phyloP scores from a whole-genome alignment of 23 tunicate species.

The Styela clava region DNA sequence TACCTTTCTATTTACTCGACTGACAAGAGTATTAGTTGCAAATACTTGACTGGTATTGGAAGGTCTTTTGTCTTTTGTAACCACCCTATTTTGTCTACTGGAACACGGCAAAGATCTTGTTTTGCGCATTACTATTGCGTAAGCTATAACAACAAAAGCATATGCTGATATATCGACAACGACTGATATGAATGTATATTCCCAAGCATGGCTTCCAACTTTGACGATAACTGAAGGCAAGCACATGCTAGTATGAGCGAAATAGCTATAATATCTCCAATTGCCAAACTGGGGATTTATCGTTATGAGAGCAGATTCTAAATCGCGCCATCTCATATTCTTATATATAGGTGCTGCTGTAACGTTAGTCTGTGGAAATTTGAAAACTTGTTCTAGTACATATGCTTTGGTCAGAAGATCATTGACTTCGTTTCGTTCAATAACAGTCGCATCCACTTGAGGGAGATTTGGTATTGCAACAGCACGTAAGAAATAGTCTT shows the following conservation, averaged over 20 bases:
- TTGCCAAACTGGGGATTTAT: slow-evolving; percentile 12
- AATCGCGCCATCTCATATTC: slow-evolving; percentile 3
- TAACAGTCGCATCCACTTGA: slow-evolving; percentile 13
- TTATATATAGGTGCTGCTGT: background rate
- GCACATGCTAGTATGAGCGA: slow-evolving; percentile 6
- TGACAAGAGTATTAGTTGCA: background rate
- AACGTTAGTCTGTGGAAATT: background rate
- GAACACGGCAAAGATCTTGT: background rate
- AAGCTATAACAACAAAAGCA: background rate
- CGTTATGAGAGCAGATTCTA: background rate
- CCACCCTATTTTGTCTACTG: background rate
- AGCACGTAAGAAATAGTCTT: background rate
- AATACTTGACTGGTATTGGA: background rate
- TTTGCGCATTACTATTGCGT: background rate
- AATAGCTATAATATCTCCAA: background rate
- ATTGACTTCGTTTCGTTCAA: background rate
- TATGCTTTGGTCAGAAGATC: background rate
- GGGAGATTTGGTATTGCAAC: slow-evolving; percentile 1
- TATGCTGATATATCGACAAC: background rate
- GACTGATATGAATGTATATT: background rate
- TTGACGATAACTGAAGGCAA: background rate
- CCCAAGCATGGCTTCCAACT: background rate
- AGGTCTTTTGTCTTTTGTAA: background rate
- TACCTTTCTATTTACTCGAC: background rate
- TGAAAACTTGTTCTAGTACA: background rate